Evolutionary conservation across 2,113 vertebrate genomes (phyloP).

Genomic region (Lophius piscatorius): DNA sequence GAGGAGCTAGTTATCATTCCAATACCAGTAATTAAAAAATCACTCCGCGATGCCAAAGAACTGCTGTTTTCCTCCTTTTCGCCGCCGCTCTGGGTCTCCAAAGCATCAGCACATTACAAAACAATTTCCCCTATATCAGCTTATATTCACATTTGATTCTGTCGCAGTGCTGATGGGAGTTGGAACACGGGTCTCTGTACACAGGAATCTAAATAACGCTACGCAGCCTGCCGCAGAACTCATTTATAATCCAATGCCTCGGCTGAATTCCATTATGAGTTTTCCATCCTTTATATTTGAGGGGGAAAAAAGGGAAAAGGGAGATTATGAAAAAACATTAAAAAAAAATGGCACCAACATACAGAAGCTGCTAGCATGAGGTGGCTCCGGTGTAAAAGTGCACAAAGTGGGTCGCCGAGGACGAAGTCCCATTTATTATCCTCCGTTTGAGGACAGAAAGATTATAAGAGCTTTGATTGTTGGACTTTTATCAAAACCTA

Average conservation of each 20-base stretch:
- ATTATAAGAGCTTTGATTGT: conserved; percentile 65
- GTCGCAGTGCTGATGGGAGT: conserved; percentile 94
- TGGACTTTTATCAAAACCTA: conserved; percentile 66
- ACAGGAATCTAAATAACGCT: conserved; percentile 98
- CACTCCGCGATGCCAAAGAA: conserved; percentile 77
- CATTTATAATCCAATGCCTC: conserved; percentile 98
- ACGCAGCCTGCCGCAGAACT: conserved; percentile 94
- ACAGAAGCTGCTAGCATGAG: conserved; percentile 57
- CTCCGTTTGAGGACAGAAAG: conserved; percentile 52
- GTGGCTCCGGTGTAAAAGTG: conserved; percentile 56
- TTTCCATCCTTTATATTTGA: conserved; percentile 85
- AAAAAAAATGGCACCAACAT: conserved; percentile 76
- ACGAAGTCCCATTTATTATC: conserved; percentile 73
- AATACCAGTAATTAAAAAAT: conserved; percentile 83
- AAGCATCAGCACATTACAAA: conserved; percentile 96
- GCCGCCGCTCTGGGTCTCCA: conserved; percentile 83
- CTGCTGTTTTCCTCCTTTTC: conserved; percentile 64
- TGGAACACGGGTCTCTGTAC: conserved; percentile 92
- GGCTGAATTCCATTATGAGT: conserved; percentile 95
- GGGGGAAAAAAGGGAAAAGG: conserved; percentile 83
- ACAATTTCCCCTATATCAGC: conserved; percentile 98
- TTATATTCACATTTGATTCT: conserved; percentile 98
- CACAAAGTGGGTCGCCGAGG: conserved; percentile 66
- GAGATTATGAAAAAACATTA: too few species aligned
- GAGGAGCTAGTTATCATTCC: conserved; percentile 69